Base-by-base conservation (phyloP, 2,888 invertebrate species). In the Melolontha melolontha region DNA sequence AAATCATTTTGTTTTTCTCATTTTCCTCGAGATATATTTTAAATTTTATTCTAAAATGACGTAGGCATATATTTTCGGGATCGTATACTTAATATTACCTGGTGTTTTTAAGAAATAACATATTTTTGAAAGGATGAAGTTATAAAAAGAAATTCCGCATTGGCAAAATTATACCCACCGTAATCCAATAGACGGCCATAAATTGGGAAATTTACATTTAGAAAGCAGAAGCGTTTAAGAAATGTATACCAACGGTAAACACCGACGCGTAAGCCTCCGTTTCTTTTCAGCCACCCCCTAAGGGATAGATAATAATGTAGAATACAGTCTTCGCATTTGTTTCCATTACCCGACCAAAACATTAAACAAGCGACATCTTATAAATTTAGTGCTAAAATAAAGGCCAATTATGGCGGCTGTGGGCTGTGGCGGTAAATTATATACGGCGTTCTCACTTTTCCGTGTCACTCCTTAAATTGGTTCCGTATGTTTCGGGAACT, bases 261-360 rank as follows among this genome's bases (percentile, higher is more conserved):
- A 59, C 50, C 57, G 57, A 27, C 17, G 44, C 22, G 44, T 12
- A 22, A 42, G 40, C 42, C 40, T 8, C 51, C 34, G 12, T 49
- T 22, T 64, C 40, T 17, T 41, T 51, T 27, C 14, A 22, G 44
- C n/a, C 47, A 22, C 22, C 51, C 50, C 50, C 41, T 14, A 12
- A n/a, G 52, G 42, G 44, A 64, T 52, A 64, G 52, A 57, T 50
- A 57, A 55, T 66, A 66, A 66, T 50, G 27, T 50, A 40, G 66
- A 59, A 68, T 59, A 59, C 70, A 54, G 59, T 54, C 50, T 47
- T 34, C 65, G 59, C 73, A 73, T 75, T 72, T 70, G 69, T 75
- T 73, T 71, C 72, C 75, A 73, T 73, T 75, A 73, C 66, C 70
- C 70, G 69, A 67, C 70, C 73, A 67, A 71, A 74, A 75, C 72